Evolutionary conservation across 2,888 invertebrate genomes (phyloP), one percentile per base, ranked within the genome.

Genomic region (Phasia obesa): DNA sequence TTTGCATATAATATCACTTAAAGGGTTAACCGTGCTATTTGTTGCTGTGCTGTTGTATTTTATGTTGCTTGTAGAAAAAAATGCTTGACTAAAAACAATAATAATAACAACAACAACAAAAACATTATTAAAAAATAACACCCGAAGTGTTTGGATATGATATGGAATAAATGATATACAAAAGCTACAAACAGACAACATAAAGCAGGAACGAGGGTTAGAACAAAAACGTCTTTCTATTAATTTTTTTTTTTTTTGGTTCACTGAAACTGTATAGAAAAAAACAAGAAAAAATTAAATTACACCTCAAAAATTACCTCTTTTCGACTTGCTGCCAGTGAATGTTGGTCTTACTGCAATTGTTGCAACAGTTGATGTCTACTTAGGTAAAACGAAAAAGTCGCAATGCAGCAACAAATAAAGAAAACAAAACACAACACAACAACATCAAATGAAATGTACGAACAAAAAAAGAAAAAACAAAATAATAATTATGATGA

Each of bases 131-230:
- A 76, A 75, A 78, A 78, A 79, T 78, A 83, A 83, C 79, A 83
- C 83, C 83, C 79, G 70, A 79, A 75, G 83, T 83, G 79, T 83
- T 83, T 79, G 75, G 65, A 83, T 83, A 64, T 79, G 75, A 83
- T 83, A 79, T 67, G 75, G 57, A 75, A 75, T 62, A 69, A 64
- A 69, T 62, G 62, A 62, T 67, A 55, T 35, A 7, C 25, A 27
- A 21, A 17, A 55, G 3, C n/a, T 13, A 55, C 35, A 21, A 5
- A 53, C 31, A 44, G 5, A 51, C 25, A 42, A 69, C 23, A 55
- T 19, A 57, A 51, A 27, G 21, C 62, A 27, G 38, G 49, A 69
- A 83, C 70, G 53, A 4, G 35, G 35, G 59, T 64, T 49, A 62
- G 44, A 75, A 70, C 19, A 13, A 44, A 44, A 23, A 23, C 35